Evolutionary conservation across 30 jellyfish, hydroid and myxozoan species (phyloP), one percentile per base, ranked within the genome.

Genomic region (Cassiopea andromeda): DNA sequence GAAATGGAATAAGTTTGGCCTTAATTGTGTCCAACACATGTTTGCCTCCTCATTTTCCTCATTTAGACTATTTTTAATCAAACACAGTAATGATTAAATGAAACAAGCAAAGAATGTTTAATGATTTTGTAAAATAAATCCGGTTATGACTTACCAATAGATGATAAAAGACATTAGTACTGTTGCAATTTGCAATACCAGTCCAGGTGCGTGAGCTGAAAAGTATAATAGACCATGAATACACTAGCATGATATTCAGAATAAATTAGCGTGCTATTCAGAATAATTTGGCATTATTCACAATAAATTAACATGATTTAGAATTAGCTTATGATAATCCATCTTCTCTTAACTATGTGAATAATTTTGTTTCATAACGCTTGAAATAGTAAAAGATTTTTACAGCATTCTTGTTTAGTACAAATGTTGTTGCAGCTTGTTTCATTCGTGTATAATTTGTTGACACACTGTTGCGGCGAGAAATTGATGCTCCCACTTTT

Each of bases 151-250:
- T 75, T 58, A 75, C 83, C 83, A 75, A 38, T 6, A 75, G 12
- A 46, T 13, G 3, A 75, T 10, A 8, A 75, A 46, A 44, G 83
- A 75, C 8, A 46, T 46, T 1, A 57, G 38, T 43, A 75, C 46
- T 6, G 83, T 38, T 75, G 83, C 61, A 18, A 18, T 19, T 38
- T 38, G 83, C 1, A 75, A 10, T 44, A 54, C 68, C 61, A 75
- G 68, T 68, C 83, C 83, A 44, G 19, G 1, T 3, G 69, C 83
- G 4, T 58, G 69, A 46, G 60, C 83, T 75, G 61, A 45, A 75
- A 64, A 27, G 68, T 14, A 58, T 27, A 27, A 27, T 27, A 27
- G 38, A 27, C 38, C 38, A 27, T 27, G 38, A 27, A 27, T 27
- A 27, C 38, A 54, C 7, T 54, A 3, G 64, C 10, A 54, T 54